Conservation (phyloP, 2,888 invertebrate species). For the Idaea dimidiata region DNA sequence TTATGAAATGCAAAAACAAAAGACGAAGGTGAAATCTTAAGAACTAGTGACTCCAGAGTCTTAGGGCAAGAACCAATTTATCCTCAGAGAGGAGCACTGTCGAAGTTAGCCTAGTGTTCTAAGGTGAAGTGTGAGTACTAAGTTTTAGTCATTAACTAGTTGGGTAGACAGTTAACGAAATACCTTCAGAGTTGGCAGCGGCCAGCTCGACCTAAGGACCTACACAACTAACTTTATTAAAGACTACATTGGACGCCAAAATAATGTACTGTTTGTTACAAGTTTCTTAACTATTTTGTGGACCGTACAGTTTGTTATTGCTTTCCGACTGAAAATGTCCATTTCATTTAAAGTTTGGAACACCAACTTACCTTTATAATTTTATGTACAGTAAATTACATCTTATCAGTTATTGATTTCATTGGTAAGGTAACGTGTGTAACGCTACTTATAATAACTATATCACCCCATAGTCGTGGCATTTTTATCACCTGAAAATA, state of each 20-base stretch:
- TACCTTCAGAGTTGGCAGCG: conserved; percentile 27
- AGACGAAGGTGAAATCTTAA: conserved; percentile 7
- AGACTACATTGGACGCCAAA: conserved; percentile 11
- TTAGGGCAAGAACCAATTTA: conserved; percentile 7
- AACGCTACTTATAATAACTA: too few relatives aligned
- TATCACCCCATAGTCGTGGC: too few relatives aligned
- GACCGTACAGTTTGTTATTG: neutral
- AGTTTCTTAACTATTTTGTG: conserved; percentile 2
- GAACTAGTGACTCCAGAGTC: neutral
- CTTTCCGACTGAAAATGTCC: neutral
- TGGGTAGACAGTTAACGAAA: conserved; percentile 28
- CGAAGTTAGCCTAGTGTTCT: conserved; percentile 26
- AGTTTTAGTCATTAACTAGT: conserved; percentile 26
- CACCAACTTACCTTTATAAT: neutral
- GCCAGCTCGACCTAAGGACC: conserved; percentile 19
- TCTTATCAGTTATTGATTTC: neutral
- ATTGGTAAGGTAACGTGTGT: neutral
- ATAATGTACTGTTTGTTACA: conserved; percentile 6
- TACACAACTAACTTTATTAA: conserved; percentile 33
- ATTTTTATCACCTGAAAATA: too few relatives aligned
- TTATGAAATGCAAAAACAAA: neutral
- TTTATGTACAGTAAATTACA: neutral
- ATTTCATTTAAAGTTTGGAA: neutral
- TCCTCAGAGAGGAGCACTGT: conserved; percentile 23
- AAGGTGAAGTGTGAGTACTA: conserved; percentile 21